A percentile compares a stretch with the other conserved stretches of the same genome.
Conservation (phyloP, 2,888 invertebrate genomes). For the Tricholauxania praeusta region DNA sequence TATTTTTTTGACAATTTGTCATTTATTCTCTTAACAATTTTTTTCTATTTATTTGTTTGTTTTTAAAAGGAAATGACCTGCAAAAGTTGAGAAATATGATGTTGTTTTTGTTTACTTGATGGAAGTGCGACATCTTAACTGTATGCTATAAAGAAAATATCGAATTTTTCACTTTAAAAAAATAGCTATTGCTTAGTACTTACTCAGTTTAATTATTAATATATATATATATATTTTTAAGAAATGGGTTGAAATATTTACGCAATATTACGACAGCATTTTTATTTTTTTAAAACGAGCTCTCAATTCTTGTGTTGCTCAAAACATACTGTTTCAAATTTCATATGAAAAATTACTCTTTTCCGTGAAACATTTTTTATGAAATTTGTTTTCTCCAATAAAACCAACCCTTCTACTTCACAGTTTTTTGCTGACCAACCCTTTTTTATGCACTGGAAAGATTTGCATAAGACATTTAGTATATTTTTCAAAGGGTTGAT, state of each 20-base stretch:
- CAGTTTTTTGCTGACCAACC: slow-evolving; percentile 27
- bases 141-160: no score
- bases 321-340: no score
- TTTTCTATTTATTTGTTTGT: neutral
- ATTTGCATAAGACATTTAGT: slow-evolving; percentile 58
- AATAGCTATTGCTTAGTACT: no score
- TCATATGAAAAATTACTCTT: no score
- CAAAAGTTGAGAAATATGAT: no score
- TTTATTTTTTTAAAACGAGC: neutral
- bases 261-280: neutral
- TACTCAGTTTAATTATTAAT: no score
- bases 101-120: no score
- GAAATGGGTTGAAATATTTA: neutral
- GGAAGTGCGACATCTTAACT: no score
- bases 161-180: no score
- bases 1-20: slow-evolving; percentile 3
- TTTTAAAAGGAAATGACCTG: neutral
- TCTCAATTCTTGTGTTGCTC: no score
- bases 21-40: neutral
- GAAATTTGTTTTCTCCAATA: neutral
- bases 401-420: slow-evolving; percentile 30
- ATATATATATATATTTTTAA: neutral
- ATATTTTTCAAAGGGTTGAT: slow-evolving; percentile 43
- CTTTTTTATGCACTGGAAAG: slow-evolving; percentile 41
- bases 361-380: neutral